Percentiles rank a stretch among this genome's conserved stretches.
Evolutionary conservation across 2,888 invertebrate species (phyloP).

Genomic region (Argyresthia goedartella): DNA sequence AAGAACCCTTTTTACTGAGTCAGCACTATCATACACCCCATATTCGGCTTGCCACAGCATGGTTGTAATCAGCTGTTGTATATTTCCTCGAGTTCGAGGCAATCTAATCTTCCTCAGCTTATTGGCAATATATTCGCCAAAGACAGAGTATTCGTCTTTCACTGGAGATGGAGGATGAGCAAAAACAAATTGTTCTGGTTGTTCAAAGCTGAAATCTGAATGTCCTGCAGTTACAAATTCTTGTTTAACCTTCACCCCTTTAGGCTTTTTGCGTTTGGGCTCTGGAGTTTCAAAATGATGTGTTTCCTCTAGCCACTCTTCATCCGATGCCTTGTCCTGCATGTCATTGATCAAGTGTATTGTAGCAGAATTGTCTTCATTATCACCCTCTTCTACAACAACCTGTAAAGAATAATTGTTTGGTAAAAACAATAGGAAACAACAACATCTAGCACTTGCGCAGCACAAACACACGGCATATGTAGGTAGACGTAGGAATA

Average conservation of each 20-base stretch:
- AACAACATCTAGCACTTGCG: too few species aligned
- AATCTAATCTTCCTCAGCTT: constrained; percentile 48
- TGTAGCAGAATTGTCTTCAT: constrained; percentile 11
- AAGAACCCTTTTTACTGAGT: constrained; percentile 45
- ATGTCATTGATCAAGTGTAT: constrained; percentile 37
- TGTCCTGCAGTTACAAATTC: constrained; percentile 22
- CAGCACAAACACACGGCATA: too few species aligned
- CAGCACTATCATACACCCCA: constrained; percentile 50
- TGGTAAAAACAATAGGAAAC: constrained; percentile 12
- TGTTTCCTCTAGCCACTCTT: constrained; percentile 51
- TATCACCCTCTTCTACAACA: background rate
- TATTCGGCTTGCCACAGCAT: constrained; percentile 61
- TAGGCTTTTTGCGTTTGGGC: constrained; percentile 26
- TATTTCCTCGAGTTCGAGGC: constrained; percentile 41
- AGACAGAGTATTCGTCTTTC: constrained; percentile 51
- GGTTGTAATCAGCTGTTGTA: constrained; percentile 57
- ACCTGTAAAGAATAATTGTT: constrained; percentile 42
- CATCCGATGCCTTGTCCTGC: constrained; percentile 40
- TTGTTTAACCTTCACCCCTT: constrained; percentile 42
- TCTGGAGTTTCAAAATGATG: too few species aligned
- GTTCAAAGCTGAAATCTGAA: too few species aligned
- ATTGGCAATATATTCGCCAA: constrained; percentile 58
- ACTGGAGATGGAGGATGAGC: constrained; percentile 14
- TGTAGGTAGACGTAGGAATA: too few species aligned
- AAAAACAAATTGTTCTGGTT: too few species aligned